phyloP scores from a whole-genome alignment of 2,113 vertebrate species.

The Collichthys lucidus region DNA sequence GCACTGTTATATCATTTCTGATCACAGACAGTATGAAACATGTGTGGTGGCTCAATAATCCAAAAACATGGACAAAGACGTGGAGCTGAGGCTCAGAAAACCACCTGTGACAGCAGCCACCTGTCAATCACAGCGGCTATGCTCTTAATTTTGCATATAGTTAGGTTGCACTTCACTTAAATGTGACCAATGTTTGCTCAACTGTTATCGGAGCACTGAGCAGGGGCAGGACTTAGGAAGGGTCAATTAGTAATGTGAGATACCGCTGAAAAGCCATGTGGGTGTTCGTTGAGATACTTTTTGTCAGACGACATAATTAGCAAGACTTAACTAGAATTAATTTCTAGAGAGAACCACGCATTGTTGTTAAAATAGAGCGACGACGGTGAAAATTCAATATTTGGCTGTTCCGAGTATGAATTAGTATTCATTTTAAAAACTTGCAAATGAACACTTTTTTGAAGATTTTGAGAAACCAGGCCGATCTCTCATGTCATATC shows the following conservation, averaged over 20 bases:
- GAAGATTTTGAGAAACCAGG: constrained; percentile 62
- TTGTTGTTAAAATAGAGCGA: background rate
- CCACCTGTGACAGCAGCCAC: too few relatives aligned
- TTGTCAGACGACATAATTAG: background rate
- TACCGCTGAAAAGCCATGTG: background rate
- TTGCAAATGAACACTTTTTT: background rate
- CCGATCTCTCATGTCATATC: constrained; percentile 2
- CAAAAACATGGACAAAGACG: too few relatives aligned
- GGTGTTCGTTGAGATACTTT: background rate
- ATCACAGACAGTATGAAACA: too few relatives aligned
- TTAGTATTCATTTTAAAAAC: background rate
- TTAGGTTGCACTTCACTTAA: too few relatives aligned
- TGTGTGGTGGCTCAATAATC: too few relatives aligned
- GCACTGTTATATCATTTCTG: background rate
- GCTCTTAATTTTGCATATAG: too few relatives aligned
- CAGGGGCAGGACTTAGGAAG: too few relatives aligned
- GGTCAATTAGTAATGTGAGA: background rate
- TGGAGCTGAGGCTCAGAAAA: too few relatives aligned
- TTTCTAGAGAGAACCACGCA: background rate
- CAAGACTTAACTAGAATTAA: background rate
- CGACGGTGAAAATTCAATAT: background rate
- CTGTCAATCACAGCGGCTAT: too few relatives aligned
- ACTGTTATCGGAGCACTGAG: too few relatives aligned
- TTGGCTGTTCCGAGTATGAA: background rate
- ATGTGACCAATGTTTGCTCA: too few relatives aligned